phyloP scores from a whole-genome alignment of 2,888 invertebrate genomes.

The Hofmannophila pseudospretella region DNA sequence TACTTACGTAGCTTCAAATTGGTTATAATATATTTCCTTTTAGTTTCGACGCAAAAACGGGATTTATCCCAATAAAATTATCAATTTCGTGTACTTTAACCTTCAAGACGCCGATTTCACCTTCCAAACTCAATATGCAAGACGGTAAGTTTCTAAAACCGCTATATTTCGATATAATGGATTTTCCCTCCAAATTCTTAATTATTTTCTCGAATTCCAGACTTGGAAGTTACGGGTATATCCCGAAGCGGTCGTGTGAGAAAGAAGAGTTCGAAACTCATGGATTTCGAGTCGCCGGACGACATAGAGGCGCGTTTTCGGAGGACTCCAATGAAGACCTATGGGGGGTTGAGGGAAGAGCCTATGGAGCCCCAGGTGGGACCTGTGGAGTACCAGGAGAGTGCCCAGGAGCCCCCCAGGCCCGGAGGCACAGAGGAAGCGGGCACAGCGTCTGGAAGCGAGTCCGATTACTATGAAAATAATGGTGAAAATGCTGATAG shows the following conservation, averaged over 20 bases:
- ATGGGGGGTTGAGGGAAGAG: conserved; percentile 37
- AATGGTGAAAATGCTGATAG: conserved; percentile 64
- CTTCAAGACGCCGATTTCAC: not conserved
- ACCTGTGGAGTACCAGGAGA: conserved; percentile 31
- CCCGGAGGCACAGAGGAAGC: conserved; percentile 45
- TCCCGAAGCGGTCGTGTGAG: conserved; percentile 93
- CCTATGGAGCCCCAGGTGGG: conserved; percentile 25
- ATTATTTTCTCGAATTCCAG: conserved; percentile 39
- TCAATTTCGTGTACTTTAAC: not conserved
- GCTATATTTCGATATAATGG: not conserved
- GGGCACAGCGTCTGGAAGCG: conserved; percentile 60
- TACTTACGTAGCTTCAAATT: too few species aligned
- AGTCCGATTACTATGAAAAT: conserved; percentile 69
- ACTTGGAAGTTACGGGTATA: conserved; percentile 90
- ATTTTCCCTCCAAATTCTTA: conserved; percentile 3
- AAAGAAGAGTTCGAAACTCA: conserved; percentile 95
- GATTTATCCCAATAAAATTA: not conserved
- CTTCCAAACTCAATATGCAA: conserved; percentile 11
- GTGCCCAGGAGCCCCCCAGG: conserved; percentile 21
- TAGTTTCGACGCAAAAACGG: too few species aligned
- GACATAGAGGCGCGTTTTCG: conserved; percentile 83
- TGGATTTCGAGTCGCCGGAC: conserved; percentile 95
- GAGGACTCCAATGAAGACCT: conserved; percentile 55
- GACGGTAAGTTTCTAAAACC: conserved; percentile 12
- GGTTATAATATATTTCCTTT: too few species aligned